A percentile compares a stretch with the other conserved stretches of the same genome.
Conservation (phyloP, 30 jellyfish, hydroid and myxozoan genomes). For the Aurelia aurita complex sp. Pacific region DNA sequence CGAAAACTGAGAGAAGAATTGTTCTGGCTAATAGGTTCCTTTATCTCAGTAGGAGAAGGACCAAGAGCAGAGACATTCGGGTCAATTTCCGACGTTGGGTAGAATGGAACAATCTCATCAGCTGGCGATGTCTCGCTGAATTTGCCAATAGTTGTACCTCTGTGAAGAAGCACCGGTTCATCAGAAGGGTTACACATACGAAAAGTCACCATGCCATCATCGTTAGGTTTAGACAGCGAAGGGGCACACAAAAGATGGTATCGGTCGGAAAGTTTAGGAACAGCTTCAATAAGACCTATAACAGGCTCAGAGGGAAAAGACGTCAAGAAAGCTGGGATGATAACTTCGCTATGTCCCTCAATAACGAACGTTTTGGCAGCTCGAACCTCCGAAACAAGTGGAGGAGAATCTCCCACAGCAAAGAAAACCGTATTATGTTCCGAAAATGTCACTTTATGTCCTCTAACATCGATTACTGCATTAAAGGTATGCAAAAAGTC, state of each 20-base stretch:
- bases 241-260: not conserved
- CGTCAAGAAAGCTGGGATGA: too few species aligned
- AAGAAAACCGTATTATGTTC: too few species aligned
- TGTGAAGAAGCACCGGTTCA: not conserved
- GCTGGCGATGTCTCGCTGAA: not conserved
- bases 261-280: not conserved
- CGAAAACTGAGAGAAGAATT: not conserved
- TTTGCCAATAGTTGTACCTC: not conserved
- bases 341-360: too few species aligned
- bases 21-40: not conserved
- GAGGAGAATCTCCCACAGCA: too few species aligned
- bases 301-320: too few species aligned
- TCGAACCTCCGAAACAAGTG: too few species aligned
- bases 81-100: not conserved
- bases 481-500: too few species aligned
- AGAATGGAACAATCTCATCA: not conserved
- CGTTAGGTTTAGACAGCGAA: not conserved
- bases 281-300: too few species aligned
- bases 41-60: not conserved
- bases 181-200: conserved; percentile 2
- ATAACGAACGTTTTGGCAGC: too few species aligned
- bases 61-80: too few species aligned
- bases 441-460: too few species aligned
- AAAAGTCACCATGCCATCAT: not conserved
- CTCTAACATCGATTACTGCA: too few species aligned